A percentile compares a stretch with the other conserved stretches of the same genome.
Evolutionary conservation across 2,113 vertebrate genomes (phyloP).

Genomic region (Dryoscopus gambensis): DNA sequence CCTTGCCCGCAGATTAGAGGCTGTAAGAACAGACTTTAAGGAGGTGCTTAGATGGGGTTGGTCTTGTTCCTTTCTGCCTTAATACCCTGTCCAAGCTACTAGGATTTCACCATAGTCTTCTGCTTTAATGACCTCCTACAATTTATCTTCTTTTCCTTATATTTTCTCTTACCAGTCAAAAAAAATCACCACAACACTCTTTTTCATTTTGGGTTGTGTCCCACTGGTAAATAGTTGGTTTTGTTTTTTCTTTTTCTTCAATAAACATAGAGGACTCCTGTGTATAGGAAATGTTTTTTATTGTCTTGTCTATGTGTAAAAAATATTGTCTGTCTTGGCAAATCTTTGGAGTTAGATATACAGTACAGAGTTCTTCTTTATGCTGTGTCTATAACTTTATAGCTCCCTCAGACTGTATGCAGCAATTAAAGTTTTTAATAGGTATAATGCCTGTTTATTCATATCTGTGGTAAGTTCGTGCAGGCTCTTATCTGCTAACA

Average conservation of each 20-base stretch:
- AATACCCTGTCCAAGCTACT: background rate
- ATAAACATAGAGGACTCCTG: background rate
- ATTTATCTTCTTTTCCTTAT: background rate
- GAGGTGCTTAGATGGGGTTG: background rate
- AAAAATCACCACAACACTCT: background rate
- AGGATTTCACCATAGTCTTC: background rate
- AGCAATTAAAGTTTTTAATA: background rate
- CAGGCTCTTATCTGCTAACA: background rate
- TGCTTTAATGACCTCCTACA: background rate
- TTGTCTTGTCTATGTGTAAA: background rate
- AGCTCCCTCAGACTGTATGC: background rate
- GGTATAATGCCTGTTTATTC: background rate
- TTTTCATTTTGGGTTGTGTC: background rate
- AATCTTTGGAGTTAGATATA: background rate
- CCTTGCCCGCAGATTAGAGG: background rate
- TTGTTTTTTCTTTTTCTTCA: background rate
- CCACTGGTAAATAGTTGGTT: background rate
- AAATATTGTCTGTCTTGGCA: background rate
- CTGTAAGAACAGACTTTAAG: background rate
- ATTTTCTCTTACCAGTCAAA: background rate
- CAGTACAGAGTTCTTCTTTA: background rate
- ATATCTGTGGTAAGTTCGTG: background rate
- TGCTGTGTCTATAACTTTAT: background rate
- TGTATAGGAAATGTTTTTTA: background rate
- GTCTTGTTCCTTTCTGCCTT: background rate